Conservation (phyloP, 2,888 invertebrate genomes). For the Thalpophila matura region DNA sequence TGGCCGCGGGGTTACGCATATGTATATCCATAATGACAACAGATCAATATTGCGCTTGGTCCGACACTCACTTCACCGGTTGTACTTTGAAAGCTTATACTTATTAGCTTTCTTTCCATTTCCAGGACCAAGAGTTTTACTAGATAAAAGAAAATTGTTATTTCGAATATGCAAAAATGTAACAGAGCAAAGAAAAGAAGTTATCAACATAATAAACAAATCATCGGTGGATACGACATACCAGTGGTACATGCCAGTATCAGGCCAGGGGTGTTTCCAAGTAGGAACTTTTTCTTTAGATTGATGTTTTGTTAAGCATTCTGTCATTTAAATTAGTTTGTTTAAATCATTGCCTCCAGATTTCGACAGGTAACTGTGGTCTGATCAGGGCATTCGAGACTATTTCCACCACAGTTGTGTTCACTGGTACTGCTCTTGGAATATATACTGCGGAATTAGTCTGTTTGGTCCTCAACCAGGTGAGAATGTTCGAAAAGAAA, state of each 20-base stretch:
- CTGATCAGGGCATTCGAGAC: constrained; percentile 83
- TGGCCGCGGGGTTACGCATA: no score
- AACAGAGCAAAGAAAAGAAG: constrained; percentile 76
- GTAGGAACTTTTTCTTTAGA: constrained; percentile 62
- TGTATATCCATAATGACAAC: no score
- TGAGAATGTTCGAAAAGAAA: constrained; percentile 51
- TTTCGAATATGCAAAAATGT: constrained; percentile 81
- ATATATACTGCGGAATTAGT: constrained; percentile 83
- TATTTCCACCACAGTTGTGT: constrained; percentile 78
- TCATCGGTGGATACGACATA: constrained; percentile 84
- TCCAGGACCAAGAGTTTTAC: constrained; percentile 79
- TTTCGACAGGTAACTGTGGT: constrained; percentile 85
- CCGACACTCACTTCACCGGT: no score
- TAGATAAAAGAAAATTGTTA: constrained; percentile 75
- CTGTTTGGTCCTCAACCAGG: constrained; percentile 86
- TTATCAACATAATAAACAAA: constrained; percentile 78
- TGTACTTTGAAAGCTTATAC: no score
- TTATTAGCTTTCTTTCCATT: constrained; percentile 2
- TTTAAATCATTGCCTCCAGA: constrained; percentile 66
- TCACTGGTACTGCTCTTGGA: constrained; percentile 81
- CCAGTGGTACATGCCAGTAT: constrained; percentile 83
- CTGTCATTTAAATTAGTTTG: background rate
- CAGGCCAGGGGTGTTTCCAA: constrained; percentile 84
- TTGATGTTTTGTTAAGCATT: background rate
- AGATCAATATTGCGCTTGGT: no score